phyloP scores from a whole-genome alignment of 1,140 invertebrate genomes.

The Rhyacophila brunnea region DNA sequence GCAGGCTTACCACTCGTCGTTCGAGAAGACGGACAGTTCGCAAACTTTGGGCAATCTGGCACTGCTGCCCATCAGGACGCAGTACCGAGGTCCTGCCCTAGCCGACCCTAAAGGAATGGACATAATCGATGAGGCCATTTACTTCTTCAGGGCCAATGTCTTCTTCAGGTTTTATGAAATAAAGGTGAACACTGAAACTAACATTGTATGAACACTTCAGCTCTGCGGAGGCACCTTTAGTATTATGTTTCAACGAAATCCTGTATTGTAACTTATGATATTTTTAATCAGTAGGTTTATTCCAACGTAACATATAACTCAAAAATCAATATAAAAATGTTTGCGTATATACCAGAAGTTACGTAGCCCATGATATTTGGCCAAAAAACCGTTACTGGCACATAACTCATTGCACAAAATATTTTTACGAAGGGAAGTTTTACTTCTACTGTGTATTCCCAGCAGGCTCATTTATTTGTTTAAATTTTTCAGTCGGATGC shows the following conservation, averaged over 20 bases:
- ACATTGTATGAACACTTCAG: too few relatives aligned
- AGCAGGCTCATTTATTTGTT: background rate
- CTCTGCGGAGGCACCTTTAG: too few relatives aligned
- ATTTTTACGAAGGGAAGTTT: too few relatives aligned
- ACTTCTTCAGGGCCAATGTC: slow-evolving; percentile 98
- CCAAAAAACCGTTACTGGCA: background rate
- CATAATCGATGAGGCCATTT: slow-evolving; percentile 96
- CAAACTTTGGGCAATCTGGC: slow-evolving; percentile 90
- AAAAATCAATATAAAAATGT: too few relatives aligned
- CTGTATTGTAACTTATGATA: too few relatives aligned
- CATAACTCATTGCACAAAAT: background rate
- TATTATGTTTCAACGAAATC: too few relatives aligned
- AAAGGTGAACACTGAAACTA: slow-evolving; percentile 75
- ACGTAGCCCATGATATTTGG: background rate
- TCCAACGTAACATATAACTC: too few relatives aligned
- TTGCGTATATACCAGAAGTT: background rate
- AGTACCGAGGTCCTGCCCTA: slow-evolving; percentile 86
- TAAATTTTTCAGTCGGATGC: slow-evolving; percentile 77
- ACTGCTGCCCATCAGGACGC: slow-evolving; percentile 81
- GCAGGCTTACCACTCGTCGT: slow-evolving; percentile 93
- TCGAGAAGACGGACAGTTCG: slow-evolving; percentile 62
- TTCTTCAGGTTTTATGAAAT: slow-evolving; percentile 99
- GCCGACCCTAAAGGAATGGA: slow-evolving; percentile 72
- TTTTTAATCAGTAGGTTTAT: too few relatives aligned
- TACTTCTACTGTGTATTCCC: too few relatives aligned